phyloP scores from a whole-genome alignment of 2,113 vertebrate species.

The Cercopithecus mona region DNA sequence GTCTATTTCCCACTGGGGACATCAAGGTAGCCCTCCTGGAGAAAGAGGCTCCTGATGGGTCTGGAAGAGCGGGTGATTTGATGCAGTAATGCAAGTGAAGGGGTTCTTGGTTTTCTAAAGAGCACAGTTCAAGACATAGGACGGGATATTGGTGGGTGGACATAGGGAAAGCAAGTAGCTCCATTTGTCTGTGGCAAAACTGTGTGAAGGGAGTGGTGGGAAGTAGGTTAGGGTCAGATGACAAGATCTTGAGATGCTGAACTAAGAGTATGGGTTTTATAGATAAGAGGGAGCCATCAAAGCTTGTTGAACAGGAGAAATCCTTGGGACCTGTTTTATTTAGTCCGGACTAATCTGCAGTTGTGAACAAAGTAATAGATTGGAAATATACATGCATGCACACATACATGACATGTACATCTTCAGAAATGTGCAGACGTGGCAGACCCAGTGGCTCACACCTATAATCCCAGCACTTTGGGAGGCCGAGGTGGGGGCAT shows the following conservation, averaged over 20 bases:
- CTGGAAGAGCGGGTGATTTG: background rate
- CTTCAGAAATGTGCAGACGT: background rate
- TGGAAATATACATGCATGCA: background rate
- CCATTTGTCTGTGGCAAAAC: background rate
- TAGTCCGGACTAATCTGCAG: background rate
- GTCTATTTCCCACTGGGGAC: background rate
- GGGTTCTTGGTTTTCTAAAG: background rate
- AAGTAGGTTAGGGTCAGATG: background rate
- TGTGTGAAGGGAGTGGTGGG: background rate
- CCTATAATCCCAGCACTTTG: too few relatives aligned
- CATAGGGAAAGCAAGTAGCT: background rate
- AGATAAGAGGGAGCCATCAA: background rate
- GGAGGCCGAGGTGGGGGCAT: too few relatives aligned
- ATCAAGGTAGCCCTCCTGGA: background rate
- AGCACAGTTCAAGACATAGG: background rate
- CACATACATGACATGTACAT: background rate
- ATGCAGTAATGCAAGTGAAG: background rate
- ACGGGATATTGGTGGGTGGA: background rate
- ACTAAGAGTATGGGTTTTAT: background rate
- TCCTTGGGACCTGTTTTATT: background rate
- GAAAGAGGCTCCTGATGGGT: background rate
- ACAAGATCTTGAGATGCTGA: background rate
- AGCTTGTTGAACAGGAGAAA: background rate
- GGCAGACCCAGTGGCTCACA: too few relatives aligned
- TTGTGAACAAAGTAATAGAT: background rate